These are phyloP conservation scores for Idaea straminata DNA, from an alignment of 2,888 invertebrate species.

Conservation along the genomic window DNA sequence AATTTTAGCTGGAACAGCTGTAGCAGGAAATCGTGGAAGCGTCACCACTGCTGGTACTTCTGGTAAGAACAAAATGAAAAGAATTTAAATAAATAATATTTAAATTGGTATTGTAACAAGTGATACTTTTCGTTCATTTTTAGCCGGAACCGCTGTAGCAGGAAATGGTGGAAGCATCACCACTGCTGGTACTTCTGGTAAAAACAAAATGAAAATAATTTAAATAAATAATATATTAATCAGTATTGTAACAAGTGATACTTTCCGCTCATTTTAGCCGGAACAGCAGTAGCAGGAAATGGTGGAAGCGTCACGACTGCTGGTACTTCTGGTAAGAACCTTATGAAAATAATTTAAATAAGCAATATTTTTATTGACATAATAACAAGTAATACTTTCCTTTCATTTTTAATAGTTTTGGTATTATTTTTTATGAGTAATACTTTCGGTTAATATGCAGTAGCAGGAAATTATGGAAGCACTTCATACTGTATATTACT, in stretches of 20 bases:
- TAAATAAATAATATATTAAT: background rate
- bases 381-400: background rate
- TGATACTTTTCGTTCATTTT: no score
- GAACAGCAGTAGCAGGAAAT: background rate
- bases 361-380: background rate
- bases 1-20: background rate
- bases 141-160: no score
- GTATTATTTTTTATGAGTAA: no score
- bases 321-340: background rate
- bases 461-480: no score
- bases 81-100: no score
- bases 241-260: background rate
- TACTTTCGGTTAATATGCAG: no score
- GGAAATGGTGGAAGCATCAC: background rate
- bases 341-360: background rate
- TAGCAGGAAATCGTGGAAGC: background rate
- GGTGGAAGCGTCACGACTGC: background rate
- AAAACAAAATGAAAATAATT: no score
- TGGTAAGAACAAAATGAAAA: no score
- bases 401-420: background rate
- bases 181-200: background rate
- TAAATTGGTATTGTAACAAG: no score
- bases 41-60: no score
- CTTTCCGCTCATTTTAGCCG: background rate
- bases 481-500: no score